A percentile compares a stretch with the other conserved stretches of the same genome.
These are phyloP conservation scores for Eufriesea mexicana DNA, from an alignment of 1,140 invertebrate species.

Conservation along the genomic window DNA sequence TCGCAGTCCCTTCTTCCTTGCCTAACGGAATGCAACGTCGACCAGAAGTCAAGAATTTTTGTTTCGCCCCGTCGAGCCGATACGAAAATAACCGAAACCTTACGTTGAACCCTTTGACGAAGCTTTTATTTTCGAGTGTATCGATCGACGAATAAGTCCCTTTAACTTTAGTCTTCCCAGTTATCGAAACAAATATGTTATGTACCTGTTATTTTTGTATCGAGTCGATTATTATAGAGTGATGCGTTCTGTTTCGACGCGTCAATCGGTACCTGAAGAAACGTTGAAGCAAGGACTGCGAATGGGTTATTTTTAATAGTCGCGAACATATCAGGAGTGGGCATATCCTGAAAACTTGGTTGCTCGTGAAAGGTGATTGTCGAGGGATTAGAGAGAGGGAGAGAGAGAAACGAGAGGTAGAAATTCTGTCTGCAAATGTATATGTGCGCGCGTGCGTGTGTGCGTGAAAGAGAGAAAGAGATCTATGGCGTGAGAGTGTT, in stretches of 20 bases:
- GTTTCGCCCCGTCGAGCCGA: slow-evolving; percentile 38
- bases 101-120: not conserved
- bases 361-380: slow-evolving; percentile 58
- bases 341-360: slow-evolving; percentile 74
- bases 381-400: slow-evolving; percentile 26
- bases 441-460: not conserved
- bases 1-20: slow-evolving; percentile 73
- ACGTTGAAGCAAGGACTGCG: slow-evolving; percentile 71
- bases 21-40: slow-evolving; percentile 54
- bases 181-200: not conserved
- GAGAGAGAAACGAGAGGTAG: not conserved
- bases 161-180: slow-evolving; percentile 3
- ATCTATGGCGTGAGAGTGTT: no score
- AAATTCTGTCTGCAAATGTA: not conserved
- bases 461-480: not conserved
- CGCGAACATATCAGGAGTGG: slow-evolving; percentile 76
- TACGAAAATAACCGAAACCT: slow-evolving; percentile 18
- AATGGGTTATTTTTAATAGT: slow-evolving; percentile 66
- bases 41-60: slow-evolving; percentile 19
- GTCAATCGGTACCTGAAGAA: slow-evolving; percentile 78
- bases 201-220: slow-evolving; percentile 15
- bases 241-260: slow-evolving; percentile 59
- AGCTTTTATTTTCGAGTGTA: not conserved
- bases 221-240: slow-evolving; percentile 24
- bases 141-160: not conserved